Conservation (phyloP, 2,113 vertebrate genomes). For the Eonycteris spelaea region DNA sequence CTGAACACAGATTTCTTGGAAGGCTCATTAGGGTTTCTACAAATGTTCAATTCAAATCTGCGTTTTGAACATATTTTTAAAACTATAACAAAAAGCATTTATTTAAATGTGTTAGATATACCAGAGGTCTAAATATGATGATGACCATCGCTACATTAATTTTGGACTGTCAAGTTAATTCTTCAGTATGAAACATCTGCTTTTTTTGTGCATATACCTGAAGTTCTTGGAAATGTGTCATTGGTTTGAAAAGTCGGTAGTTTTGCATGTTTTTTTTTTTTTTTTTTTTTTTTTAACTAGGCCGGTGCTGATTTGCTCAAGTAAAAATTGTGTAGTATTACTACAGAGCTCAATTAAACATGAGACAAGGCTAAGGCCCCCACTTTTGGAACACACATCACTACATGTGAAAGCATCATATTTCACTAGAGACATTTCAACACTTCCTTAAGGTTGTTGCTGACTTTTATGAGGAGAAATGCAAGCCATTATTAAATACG, state of each 20-base stretch:
- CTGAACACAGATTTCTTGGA: not conserved
- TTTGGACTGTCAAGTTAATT: not conserved
- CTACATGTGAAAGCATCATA: not conserved
- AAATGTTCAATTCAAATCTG: not conserved
- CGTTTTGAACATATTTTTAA: conserved; percentile 18
- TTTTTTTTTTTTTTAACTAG: not conserved
- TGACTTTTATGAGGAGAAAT: not conserved
- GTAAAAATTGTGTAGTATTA: not conserved
- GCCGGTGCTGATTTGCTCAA: not conserved
- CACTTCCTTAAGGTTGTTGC: not conserved
- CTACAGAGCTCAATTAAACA: not conserved
- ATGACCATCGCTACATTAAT: not conserved
- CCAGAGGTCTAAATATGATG: not conserved
- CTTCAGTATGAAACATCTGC: not conserved
- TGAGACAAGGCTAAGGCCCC: not conserved
- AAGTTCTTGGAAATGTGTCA: not conserved
- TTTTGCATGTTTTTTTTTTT: not conserved
- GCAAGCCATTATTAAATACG: not conserved
- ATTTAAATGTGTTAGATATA: not conserved
- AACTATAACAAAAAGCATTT: not conserved
- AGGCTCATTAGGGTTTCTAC: not conserved
- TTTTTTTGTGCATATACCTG: not conserved
- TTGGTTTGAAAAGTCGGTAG: not conserved
- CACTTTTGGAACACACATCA: not conserved
- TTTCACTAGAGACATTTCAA: not conserved